These are phyloP conservation scores for Sturnus vulgaris DNA, from an alignment of 2,113 vertebrate species.

Conservation along the genomic window DNA sequence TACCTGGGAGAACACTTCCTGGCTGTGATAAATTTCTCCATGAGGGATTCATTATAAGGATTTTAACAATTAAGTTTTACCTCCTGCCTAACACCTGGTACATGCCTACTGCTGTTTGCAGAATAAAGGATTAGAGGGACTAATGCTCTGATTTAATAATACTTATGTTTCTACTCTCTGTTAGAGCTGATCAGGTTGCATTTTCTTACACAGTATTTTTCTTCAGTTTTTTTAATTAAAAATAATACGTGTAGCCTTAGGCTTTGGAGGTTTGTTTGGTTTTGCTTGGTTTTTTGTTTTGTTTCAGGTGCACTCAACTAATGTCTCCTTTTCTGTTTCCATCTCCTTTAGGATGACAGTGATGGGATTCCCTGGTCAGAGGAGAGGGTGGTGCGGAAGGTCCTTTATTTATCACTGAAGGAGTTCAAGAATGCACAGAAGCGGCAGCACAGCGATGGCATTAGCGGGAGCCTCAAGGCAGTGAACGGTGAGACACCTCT, in stretches of 20 bases:
- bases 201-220: neutral
- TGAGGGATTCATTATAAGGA: neutral
- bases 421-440: conserved; percentile 99
- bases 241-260: neutral
- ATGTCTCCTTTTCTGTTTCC: neutral
- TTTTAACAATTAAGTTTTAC: neutral
- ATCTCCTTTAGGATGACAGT: conserved; percentile 88
- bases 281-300: neutral
- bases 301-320: neutral
- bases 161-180: neutral
- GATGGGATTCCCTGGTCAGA: conserved; percentile 99
- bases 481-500: conserved; percentile 81
- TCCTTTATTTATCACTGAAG: conserved; percentile 98
- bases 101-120: neutral
- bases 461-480: conserved; percentile 83
- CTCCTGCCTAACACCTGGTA: neutral
- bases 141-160: neutral
- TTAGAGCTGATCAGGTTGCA: neutral
- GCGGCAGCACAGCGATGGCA: conserved; percentile 85
- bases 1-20: neutral
- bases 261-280: neutral
- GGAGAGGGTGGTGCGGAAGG: conserved; percentile 96
- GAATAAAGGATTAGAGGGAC: neutral
- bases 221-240: neutral
- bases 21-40: neutral